Conservation (phyloP, 2,113 vertebrate genomes). For the Orycteropus afer region DNA sequence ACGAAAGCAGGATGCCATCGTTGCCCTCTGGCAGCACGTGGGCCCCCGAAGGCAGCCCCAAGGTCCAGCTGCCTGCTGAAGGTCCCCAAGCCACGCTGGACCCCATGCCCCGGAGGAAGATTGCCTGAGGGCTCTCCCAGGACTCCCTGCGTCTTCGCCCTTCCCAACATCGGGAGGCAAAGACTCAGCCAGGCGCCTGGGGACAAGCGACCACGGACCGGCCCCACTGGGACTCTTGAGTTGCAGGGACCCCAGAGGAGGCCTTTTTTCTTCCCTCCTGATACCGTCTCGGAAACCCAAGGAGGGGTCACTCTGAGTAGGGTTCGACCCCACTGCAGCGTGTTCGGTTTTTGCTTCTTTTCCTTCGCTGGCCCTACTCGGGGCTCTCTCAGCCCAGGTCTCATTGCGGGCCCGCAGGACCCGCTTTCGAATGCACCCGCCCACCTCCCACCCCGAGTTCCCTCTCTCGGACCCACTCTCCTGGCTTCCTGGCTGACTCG, state of each 20-base stretch:
- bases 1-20: not conserved
- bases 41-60: too few species aligned
- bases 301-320: too few species aligned
- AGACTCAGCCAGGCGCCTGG: not conserved
- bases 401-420: too few species aligned
- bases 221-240: too few species aligned
- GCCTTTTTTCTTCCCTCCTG: too few species aligned
- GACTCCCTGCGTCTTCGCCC: not conserved
- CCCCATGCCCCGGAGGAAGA: too few species aligned
- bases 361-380: not conserved
- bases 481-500: not conserved
- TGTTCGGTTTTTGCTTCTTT: too few species aligned
- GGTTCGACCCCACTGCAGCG: too few species aligned
- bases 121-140: not conserved
- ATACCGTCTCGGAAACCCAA: too few species aligned
- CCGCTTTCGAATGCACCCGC: not conserved
- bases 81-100: too few species aligned
- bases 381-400: too few species aligned
- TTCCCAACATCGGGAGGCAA: not conserved
- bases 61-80: not conserved
- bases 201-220: accelerated
- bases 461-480: not conserved
- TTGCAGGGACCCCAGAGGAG: not conserved
- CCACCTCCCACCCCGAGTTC: not conserved
- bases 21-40: accelerated